phyloP scores from a whole-genome alignment of 2,113 vertebrate species.

The Pelecanoides urinatrix region DNA sequence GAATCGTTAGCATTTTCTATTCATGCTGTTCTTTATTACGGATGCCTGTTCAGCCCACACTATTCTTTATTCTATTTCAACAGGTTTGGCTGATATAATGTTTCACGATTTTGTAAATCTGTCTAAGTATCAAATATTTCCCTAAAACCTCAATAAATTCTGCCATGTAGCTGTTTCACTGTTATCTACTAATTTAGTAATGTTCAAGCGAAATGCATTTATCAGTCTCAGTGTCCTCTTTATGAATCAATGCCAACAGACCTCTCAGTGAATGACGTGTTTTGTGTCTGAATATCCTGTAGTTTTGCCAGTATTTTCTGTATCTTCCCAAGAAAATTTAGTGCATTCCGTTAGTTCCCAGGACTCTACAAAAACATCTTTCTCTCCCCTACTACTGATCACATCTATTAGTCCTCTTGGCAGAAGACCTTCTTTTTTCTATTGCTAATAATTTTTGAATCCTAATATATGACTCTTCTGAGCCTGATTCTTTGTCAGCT shows the following conservation, averaged over 20 bases:
- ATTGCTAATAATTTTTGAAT: constrained; percentile 3
- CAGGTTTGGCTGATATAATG: background rate
- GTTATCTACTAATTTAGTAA: background rate
- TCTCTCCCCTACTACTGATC: background rate
- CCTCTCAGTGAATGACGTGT: background rate
- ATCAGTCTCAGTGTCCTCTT: background rate
- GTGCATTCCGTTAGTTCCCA: background rate
- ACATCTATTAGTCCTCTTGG: background rate
- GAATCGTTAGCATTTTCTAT: background rate
- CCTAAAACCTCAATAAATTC: background rate
- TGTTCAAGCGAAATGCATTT: background rate
- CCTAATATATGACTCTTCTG: constrained; percentile 8
- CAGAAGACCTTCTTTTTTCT: background rate
- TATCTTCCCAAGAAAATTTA: background rate
- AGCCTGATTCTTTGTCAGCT: background rate
- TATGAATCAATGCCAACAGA: background rate
- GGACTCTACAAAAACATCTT: background rate
- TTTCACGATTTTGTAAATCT: background rate
- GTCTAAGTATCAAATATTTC: background rate
- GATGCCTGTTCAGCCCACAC: background rate
- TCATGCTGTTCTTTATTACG: background rate
- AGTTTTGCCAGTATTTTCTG: background rate
- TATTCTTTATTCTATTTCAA: background rate
- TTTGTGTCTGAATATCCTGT: background rate
- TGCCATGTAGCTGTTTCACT: background rate